Conservation (phyloP, 2,113 vertebrate species). For the Sterna hirundo region DNA sequence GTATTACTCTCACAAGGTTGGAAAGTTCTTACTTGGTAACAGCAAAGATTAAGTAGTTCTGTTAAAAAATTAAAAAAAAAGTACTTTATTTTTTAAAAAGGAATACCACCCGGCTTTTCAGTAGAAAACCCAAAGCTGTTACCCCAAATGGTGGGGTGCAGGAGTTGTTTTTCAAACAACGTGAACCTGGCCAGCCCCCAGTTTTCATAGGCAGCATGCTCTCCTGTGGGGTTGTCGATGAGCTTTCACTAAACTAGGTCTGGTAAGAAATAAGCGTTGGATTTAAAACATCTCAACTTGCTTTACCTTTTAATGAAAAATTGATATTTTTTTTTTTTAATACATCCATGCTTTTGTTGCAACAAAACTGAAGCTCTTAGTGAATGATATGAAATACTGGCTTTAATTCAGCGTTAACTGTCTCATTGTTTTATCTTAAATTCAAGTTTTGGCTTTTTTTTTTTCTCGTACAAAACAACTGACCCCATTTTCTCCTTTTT, state of each 20-base stretch:
- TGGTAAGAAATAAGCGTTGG: background rate
- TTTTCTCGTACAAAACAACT: background rate
- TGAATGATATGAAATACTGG: background rate
- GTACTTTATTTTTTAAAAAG: background rate
- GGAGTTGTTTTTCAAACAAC: background rate
- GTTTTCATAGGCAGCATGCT: background rate
- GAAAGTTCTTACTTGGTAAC: background rate
- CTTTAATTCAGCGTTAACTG: background rate
- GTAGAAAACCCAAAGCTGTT: background rate
- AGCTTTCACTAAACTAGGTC: background rate
- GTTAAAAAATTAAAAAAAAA: background rate
- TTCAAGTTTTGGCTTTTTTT: too few species aligned
- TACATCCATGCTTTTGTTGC: background rate
- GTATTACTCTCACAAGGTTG: background rate
- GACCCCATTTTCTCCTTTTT: background rate
- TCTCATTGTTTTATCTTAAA: background rate
- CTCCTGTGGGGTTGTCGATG: accelerated
- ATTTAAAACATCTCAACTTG: background rate
- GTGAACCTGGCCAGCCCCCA: background rate
- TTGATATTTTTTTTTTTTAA: accelerated
- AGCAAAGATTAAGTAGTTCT: background rate
- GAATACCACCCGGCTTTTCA: background rate
- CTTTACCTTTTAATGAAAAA: background rate
- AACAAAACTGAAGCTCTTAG: background rate
- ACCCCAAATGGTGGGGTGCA: too few species aligned